Conservation (phyloP, 2,113 vertebrate species). For the Pteropus alecto region DNA sequence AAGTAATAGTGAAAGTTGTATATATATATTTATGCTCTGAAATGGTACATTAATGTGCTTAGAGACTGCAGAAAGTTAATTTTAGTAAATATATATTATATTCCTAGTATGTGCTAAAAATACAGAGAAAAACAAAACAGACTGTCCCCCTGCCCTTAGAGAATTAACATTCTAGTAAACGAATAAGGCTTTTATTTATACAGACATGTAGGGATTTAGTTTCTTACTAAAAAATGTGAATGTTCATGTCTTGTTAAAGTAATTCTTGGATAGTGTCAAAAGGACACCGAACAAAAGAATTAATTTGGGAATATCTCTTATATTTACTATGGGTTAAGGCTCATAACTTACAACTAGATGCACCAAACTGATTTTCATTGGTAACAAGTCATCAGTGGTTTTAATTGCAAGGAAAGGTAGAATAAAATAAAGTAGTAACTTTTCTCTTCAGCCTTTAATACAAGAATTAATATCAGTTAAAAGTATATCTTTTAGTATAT, state of each 20-base stretch:
- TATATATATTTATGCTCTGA: neutral
- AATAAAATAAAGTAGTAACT: neutral
- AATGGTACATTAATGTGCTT: neutral
- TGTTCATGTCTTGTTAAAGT: neutral
- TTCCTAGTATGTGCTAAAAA: neutral
- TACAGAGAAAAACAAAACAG: neutral
- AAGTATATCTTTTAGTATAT: neutral
- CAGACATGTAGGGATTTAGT: neutral
- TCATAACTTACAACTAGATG: neutral
- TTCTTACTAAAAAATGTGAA: neutral
- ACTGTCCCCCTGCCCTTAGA: neutral
- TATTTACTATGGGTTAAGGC: neutral
- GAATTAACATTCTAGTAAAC: neutral
- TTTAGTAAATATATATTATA: neutral
- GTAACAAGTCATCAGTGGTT: neutral
- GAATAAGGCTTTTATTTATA: neutral
- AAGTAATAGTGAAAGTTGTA: neutral
- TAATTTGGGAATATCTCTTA: neutral
- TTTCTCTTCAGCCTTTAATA: neutral
- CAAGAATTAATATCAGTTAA: neutral
- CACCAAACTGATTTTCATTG: neutral
- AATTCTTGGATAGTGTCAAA: neutral
- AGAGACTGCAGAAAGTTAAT: neutral
- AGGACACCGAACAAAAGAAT: too few relatives aligned
- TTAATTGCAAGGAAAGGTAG: neutral